Evolutionary conservation across 1,140 invertebrate species (phyloP).

Genomic region (Trinorchestia longiramus): DNA sequence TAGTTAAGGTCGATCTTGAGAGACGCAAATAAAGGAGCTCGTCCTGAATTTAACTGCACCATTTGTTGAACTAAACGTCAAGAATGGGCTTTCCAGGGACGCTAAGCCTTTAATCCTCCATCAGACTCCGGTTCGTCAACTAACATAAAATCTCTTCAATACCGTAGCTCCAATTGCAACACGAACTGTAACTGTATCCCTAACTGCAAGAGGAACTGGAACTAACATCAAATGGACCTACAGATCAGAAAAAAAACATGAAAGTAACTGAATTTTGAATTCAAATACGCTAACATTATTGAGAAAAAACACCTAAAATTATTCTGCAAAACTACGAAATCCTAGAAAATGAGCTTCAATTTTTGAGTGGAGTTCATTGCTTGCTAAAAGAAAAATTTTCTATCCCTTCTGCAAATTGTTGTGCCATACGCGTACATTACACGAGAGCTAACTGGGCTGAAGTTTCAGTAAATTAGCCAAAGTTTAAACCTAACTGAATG

Average conservation of each 20-base stretch:
- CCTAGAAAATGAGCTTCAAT: background rate
- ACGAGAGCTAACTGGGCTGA: too few relatives aligned
- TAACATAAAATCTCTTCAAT: background rate
- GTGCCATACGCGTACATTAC: too few relatives aligned
- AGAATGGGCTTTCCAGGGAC: background rate
- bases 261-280: background rate
- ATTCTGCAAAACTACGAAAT: background rate
- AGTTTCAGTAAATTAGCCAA: too few relatives aligned
- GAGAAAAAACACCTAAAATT: background rate
- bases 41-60: background rate
- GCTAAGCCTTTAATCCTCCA: background rate
- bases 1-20: background rate
- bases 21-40: conserved; percentile 12
- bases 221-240: background rate
- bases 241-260: background rate
- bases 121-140: conserved; percentile 3
- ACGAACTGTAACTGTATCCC: too few relatives aligned
- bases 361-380: background rate
- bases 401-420: too few relatives aligned
- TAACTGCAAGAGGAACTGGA: background rate
- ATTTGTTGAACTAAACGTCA: conserved; percentile 42
- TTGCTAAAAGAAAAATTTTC: too few relatives aligned
- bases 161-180: background rate
- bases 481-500: too few relatives aligned
- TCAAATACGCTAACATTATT: background rate